A percentile compares a stretch with the other conserved stretches of the same genome.
These are phyloP conservation scores for Archilochus colubris DNA, from an alignment of 2,113 vertebrate species.

Conservation along the genomic window DNA sequence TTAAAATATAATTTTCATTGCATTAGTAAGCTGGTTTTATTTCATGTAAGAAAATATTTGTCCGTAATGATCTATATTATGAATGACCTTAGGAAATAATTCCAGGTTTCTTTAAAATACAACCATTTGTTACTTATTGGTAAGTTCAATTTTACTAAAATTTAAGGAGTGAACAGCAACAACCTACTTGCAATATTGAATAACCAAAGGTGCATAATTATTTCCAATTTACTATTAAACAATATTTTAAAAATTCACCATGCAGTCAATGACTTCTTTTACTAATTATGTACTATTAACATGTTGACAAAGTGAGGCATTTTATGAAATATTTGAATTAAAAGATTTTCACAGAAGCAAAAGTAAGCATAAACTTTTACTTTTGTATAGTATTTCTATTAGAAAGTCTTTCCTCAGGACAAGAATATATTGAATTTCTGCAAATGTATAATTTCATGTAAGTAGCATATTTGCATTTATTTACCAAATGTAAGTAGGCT, in stretches of 20 bases:
- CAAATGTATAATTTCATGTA: not conserved
- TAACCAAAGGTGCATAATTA: constrained; percentile 56
- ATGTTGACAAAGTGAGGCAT: not conserved
- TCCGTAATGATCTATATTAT: constrained; percentile 58
- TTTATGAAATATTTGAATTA: constrained; percentile 26
- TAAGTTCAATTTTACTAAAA: constrained; percentile 43
- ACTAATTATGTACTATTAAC: constrained; percentile 6
- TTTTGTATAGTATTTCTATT: not conserved
- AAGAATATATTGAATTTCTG: constrained; percentile 31
- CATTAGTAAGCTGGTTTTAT: constrained; percentile 22
- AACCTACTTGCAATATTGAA: not conserved
- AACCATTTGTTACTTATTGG: constrained; percentile 53
- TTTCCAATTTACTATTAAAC: constrained; percentile 57
- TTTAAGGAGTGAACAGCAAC: constrained; percentile 28
- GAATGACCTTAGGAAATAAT: constrained; percentile 66
- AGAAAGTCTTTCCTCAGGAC: constrained; percentile 48
- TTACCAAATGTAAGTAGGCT: not conserved
- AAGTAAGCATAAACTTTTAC: not conserved
- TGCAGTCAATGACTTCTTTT: not conserved
- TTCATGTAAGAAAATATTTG: constrained; percentile 23
- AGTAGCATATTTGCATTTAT: constrained; percentile 27
- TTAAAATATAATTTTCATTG: constrained; percentile 19
- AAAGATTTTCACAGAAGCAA: not conserved
- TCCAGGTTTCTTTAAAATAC: constrained; percentile 58
- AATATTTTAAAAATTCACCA: constrained; percentile 52